phyloP scores from a whole-genome alignment of 2,888 invertebrate species.

The Euclidia mi region DNA sequence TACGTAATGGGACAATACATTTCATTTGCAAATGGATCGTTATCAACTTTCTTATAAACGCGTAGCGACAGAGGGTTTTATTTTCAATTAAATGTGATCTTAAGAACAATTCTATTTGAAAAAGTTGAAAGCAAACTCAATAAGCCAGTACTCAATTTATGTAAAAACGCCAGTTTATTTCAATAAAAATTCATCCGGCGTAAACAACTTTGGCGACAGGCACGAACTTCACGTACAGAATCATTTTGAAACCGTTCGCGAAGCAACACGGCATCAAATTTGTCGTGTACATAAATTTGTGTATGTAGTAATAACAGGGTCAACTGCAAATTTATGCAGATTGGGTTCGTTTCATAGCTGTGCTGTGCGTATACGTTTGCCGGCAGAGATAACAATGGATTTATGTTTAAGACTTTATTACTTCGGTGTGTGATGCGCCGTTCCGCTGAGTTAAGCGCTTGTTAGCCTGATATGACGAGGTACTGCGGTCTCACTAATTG shows the following conservation, averaged over 20 bases:
- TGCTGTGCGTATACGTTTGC: slow-evolving; percentile 74
- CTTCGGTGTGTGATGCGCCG: slow-evolving; percentile 58
- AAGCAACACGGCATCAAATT: slow-evolving; percentile 64
- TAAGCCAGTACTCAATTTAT: slow-evolving; percentile 54
- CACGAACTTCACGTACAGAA: slow-evolving; percentile 54
- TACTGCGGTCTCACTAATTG: slow-evolving; percentile 53
- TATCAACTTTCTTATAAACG: not conserved
- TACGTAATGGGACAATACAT: not conserved
- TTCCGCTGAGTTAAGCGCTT: slow-evolving; percentile 53
- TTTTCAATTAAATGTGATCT: slow-evolving; percentile 36
- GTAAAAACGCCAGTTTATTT: slow-evolving; percentile 55
- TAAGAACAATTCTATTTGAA: slow-evolving; percentile 35
- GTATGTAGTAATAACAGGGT: slow-evolving; percentile 75
- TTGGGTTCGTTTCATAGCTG: slow-evolving; percentile 77
- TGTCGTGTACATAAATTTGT: slow-evolving; percentile 67
- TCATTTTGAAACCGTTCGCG: slow-evolving; percentile 59
- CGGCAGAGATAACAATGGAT: slow-evolving; percentile 74
- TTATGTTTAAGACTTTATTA: slow-evolving; percentile 77
- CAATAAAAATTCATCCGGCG: slow-evolving; percentile 55
- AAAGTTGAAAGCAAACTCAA: slow-evolving; percentile 48
- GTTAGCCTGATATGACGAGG: slow-evolving; percentile 47
- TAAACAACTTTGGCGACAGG: slow-evolving; percentile 56
- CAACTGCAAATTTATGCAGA: slow-evolving; percentile 85
- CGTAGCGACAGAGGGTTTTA: slow-evolving; percentile 16
- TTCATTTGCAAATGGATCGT: slow-evolving; percentile 15